phyloP scores from a whole-genome alignment of 1,140 invertebrate genomes.

The Gerris buenoi region DNA sequence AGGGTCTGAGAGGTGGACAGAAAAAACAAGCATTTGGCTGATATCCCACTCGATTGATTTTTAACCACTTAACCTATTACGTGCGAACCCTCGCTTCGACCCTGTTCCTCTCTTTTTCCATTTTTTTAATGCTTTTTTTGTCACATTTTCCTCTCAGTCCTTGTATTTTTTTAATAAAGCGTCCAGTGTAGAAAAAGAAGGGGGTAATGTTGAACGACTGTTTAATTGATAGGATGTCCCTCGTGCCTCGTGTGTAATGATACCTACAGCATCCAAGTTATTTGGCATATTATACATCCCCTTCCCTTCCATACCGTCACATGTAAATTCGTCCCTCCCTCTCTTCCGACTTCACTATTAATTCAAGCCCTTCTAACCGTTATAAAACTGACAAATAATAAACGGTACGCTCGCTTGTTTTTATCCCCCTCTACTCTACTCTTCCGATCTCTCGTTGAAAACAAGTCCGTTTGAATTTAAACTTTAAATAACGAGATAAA shows the following conservation, averaged over 20 bases:
- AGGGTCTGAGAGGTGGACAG: not conserved
- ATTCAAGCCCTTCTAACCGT: not conserved
- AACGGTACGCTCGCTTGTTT: no score
- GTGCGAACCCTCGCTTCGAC: not conserved
- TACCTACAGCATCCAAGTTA: not conserved
- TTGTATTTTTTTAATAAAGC: not conserved
- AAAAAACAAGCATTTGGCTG: not conserved
- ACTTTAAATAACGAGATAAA: no score
- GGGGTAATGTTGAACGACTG: not conserved
- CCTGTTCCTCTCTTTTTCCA: not conserved
- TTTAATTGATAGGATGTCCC: not conserved
- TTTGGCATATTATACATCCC: not conserved
- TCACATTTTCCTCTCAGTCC: not conserved
- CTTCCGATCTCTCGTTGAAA: no score
- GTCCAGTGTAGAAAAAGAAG: not conserved
- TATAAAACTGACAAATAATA: not conserved
- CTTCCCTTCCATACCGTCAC: not conserved
- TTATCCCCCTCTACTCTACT: no score
- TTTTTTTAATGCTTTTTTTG: not conserved
- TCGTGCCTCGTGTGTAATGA: not conserved
- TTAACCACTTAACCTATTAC: conserved; percentile 6
- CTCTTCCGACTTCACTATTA: not conserved
- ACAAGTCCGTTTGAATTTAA: no score
- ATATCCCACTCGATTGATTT: conserved; percentile 1
- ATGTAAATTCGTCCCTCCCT: not conserved